Conservation (phyloP, 2,113 vertebrate genomes). For the Shinisaurus crocodilurus region DNA sequence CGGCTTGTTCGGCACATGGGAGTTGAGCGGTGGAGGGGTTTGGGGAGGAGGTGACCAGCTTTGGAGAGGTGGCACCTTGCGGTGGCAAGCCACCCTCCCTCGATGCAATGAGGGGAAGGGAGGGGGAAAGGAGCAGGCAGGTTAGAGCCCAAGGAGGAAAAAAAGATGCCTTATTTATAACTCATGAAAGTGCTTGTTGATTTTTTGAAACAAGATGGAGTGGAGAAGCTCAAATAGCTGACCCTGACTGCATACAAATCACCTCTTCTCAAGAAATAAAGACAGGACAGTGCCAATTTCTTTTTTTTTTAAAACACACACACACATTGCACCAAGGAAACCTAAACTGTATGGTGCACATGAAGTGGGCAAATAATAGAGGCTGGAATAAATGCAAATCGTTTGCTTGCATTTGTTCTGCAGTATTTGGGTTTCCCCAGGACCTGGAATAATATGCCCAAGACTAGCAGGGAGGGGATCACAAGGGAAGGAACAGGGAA, state of each 20-base stretch:
- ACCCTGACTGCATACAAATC: conserved; percentile 12
- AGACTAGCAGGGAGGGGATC: no score
- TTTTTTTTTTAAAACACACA: background rate
- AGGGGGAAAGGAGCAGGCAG: background rate
- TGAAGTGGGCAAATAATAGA: conserved; percentile 11
- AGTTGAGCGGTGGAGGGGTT: background rate
- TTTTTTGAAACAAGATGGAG: conserved; percentile 34
- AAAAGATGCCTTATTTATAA: conserved; percentile 52
- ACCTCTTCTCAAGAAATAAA: background rate
- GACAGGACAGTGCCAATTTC: background rate
- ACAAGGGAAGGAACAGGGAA: background rate
- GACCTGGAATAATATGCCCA: background rate
- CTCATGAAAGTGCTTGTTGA: conserved; percentile 54
- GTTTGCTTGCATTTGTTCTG: background rate
- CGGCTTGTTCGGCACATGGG: conserved; percentile 67
- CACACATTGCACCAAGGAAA: conserved; percentile 30
- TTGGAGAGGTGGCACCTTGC: conserved; percentile 37
- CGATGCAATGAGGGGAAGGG: conserved; percentile 18
- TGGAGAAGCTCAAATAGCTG: background rate
- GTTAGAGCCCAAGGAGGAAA: conserved; percentile 20
- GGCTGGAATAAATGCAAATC: conserved; percentile 1
- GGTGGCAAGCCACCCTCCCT: conserved; percentile 32
- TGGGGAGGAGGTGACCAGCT: background rate
- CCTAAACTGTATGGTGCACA: background rate
- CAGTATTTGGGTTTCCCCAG: background rate